Evolutionary conservation across 2,888 invertebrate genomes (phyloP).

Genomic region (Hanleya hanleyi): DNA sequence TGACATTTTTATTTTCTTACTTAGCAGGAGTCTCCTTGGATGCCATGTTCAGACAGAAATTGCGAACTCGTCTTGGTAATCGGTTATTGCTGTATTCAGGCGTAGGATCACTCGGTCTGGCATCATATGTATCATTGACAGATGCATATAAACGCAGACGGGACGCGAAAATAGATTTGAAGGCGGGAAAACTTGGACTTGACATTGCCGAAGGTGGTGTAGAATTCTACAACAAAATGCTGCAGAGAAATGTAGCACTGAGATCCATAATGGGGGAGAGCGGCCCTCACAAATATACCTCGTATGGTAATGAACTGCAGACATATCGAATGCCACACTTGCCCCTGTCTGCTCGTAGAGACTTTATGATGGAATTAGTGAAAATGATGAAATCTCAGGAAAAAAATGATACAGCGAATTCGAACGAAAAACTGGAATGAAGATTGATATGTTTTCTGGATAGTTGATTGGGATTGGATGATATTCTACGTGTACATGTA

Average conservation of each 20-base stretch:
- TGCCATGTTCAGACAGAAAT: constrained; percentile 76
- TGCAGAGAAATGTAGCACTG: constrained; percentile 84
- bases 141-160: constrained; percentile 80
- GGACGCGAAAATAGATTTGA: constrained; percentile 80
- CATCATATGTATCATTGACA: constrained; percentile 79
- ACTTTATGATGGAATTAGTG: constrained; percentile 6
- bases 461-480: too few species aligned
- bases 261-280: constrained; percentile 79
- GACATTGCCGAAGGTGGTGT: constrained; percentile 83
- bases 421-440: too few species aligned
- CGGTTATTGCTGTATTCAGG: constrained; percentile 77
- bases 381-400: neutral
- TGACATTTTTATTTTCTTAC: constrained; percentile 61
- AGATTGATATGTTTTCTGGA: too few species aligned
- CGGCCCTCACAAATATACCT: constrained; percentile 71
- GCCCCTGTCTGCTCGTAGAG: constrained; percentile 12
- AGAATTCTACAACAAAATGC: constrained; percentile 83
- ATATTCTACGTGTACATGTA: too few species aligned
- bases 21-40: constrained; percentile 77
- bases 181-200: constrained; percentile 78
- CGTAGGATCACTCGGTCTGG: constrained; percentile 77
- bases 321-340: constrained; percentile 12
- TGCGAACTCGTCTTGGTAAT: constrained; percentile 75
- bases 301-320: constrained; percentile 35
- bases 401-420: too few species aligned